Percentiles rank a stretch among this genome's conserved stretches.
Evolutionary conservation across 2,797 vertebrate genomes (phyloP).

Genomic region (Amblyraja radiata): DNA sequence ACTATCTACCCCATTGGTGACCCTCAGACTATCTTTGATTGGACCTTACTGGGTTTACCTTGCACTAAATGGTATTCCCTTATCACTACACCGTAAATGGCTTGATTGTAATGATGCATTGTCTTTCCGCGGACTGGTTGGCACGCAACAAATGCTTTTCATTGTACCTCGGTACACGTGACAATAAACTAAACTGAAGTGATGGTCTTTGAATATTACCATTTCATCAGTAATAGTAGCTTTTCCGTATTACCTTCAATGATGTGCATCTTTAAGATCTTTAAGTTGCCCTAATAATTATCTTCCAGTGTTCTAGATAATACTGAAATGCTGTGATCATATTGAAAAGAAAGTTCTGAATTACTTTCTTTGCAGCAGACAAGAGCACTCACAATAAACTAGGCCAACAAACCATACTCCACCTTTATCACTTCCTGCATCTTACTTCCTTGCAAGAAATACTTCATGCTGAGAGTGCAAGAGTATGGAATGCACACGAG

Average conservation of each 20-base stretch:
- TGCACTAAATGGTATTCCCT: too few relatives aligned
- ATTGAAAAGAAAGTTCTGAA: background rate
- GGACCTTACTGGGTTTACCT: too few relatives aligned
- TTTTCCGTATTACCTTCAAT: too few relatives aligned
- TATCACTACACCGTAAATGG: too few relatives aligned
- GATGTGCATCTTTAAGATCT: too few relatives aligned
- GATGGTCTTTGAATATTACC: background rate
- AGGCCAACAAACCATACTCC: background rate
- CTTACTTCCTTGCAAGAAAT: background rate
- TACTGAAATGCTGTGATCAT: background rate
- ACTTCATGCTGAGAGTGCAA: background rate
- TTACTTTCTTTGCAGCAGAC: background rate
- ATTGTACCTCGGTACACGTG: too few relatives aligned
- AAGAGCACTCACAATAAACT: background rate
- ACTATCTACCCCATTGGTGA: too few relatives aligned
- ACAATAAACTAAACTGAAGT: too few relatives aligned
- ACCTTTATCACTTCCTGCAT: background rate
- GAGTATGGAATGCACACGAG: background rate
- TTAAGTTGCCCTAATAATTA: background rate
- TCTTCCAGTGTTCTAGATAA: background rate
- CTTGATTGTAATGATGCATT: too few relatives aligned
- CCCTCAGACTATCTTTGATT: too few relatives aligned
- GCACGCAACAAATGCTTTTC: too few relatives aligned
- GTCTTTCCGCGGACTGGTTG: too few relatives aligned
- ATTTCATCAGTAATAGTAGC: background rate